Percentiles rank a stretch among this genome's conserved stretches.
Conservation (phyloP, 2,113 vertebrate species). For the Neolamprologus fasciatus region DNA sequence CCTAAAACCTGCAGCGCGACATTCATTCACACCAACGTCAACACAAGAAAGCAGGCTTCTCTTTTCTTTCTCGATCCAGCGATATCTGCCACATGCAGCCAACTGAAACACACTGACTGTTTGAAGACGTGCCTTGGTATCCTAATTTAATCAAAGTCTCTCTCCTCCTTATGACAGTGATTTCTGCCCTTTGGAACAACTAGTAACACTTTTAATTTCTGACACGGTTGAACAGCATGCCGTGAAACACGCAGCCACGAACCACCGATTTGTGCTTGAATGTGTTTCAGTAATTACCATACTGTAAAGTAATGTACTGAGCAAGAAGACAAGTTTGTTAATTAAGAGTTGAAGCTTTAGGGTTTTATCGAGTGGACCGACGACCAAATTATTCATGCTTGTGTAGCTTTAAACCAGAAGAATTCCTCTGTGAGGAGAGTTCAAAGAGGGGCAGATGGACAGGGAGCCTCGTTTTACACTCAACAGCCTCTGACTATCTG, state of each 20-base stretch:
- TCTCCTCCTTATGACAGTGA: neutral
- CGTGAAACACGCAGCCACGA: neutral
- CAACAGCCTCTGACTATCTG: neutral
- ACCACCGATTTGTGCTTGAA: neutral
- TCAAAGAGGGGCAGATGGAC: conserved; percentile 43
- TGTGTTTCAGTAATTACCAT: neutral
- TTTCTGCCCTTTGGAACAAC: neutral
- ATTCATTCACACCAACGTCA: neutral
- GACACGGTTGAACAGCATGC: neutral
- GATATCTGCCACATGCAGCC: neutral
- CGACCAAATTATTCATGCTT: conserved; percentile 10
- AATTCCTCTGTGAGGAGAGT: conserved; percentile 5
- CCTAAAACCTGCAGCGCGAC: neutral
- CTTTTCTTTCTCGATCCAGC: neutral
- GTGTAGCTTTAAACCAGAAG: neutral
- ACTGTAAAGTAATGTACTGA: neutral
- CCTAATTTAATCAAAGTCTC: neutral
- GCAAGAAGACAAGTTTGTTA: neutral
- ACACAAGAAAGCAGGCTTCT: neutral
- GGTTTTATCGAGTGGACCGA: neutral
- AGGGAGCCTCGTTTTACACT: neutral
- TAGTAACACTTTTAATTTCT: neutral
- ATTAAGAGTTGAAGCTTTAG: neutral
- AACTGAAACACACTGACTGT: neutral
- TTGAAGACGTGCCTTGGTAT: neutral